Evolutionary conservation across 2,888 invertebrate species (phyloP).

Genomic region (Psylliodes chrysocephalus): DNA sequence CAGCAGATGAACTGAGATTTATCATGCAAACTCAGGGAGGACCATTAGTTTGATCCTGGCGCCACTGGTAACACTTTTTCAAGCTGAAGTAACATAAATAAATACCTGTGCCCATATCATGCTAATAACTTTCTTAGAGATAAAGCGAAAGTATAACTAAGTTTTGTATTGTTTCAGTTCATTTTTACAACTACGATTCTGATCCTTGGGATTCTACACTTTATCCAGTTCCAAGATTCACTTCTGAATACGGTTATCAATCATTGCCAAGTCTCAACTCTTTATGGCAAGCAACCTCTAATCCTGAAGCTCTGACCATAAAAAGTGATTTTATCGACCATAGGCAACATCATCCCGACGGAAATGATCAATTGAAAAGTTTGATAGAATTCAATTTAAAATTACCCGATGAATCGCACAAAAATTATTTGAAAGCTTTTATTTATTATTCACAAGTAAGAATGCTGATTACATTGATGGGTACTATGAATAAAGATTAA

Average conservation of each 20-base stretch:
- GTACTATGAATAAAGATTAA: too few species aligned
- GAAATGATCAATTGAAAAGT: conserved; percentile 72
- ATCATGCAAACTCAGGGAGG: too few species aligned
- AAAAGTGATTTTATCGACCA: conserved; percentile 74
- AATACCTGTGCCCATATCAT: too few species aligned
- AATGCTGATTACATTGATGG: too few species aligned
- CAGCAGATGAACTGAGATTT: too few species aligned
- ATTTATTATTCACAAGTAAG: conserved; percentile 87
- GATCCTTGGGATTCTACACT: conserved; percentile 84
- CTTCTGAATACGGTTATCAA: conserved; percentile 96
- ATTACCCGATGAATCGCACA: conserved; percentile 65
- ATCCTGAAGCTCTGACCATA: conserved; percentile 65
- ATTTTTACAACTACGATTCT: conserved; percentile 86
- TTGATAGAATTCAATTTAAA: conserved; percentile 74
- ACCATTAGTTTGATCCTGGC: too few species aligned
- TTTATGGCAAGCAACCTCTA: conserved; percentile 70
- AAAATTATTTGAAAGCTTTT: conserved; percentile 72
- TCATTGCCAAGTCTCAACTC: conserved; percentile 82
- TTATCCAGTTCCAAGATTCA: conserved; percentile 86
- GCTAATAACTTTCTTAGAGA: too few species aligned
- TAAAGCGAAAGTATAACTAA: too few species aligned
- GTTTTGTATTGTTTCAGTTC: conserved; percentile 75
- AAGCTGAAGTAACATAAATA: too few species aligned
- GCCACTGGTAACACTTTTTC: too few species aligned
- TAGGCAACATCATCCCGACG: conserved; percentile 88